Conservation (phyloP, 1,140 invertebrate species). For the Zaprionus vittiger region DNA sequence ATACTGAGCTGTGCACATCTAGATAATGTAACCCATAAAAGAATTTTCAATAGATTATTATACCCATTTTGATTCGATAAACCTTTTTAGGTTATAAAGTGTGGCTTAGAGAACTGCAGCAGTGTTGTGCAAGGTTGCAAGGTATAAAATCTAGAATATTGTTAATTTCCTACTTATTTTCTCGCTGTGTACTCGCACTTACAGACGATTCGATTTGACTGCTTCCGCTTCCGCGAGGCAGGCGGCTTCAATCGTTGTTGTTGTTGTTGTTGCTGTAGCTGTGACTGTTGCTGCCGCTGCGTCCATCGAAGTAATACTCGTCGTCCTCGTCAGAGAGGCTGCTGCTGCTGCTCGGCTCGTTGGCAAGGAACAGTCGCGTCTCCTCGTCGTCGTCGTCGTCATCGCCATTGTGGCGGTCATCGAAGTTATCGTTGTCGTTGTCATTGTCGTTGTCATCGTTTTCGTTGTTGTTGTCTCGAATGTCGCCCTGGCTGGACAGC, state of each 20-base stretch:
- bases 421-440: conserved; percentile 54
- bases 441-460: conserved; percentile 38
- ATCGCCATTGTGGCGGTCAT: conserved; percentile 30
- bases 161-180: neutral
- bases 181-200: conserved; percentile 32
- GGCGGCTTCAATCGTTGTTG: conserved; percentile 67
- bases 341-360: conserved; percentile 71
- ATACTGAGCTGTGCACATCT: too few relatives aligned
- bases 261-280: conserved; percentile 51
- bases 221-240: conserved; percentile 67
- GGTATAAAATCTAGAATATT: neutral
- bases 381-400: conserved; percentile 47
- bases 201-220: conserved; percentile 79
- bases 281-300: conserved; percentile 53
- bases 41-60: too few relatives aligned
- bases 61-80: too few relatives aligned
- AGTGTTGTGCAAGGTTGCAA: too few relatives aligned
- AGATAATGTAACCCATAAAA: too few relatives aligned
- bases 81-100: too few relatives aligned
- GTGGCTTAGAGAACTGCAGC: too few relatives aligned
- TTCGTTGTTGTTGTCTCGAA: conserved; percentile 50
- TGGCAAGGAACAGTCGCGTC: conserved; percentile 68
- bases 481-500: conserved; percentile 80
- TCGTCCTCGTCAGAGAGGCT: conserved; percentile 79
- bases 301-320: conserved; percentile 83